Conservation (phyloP, 2,888 invertebrate species). For the Erpobdella octoculata region DNA sequence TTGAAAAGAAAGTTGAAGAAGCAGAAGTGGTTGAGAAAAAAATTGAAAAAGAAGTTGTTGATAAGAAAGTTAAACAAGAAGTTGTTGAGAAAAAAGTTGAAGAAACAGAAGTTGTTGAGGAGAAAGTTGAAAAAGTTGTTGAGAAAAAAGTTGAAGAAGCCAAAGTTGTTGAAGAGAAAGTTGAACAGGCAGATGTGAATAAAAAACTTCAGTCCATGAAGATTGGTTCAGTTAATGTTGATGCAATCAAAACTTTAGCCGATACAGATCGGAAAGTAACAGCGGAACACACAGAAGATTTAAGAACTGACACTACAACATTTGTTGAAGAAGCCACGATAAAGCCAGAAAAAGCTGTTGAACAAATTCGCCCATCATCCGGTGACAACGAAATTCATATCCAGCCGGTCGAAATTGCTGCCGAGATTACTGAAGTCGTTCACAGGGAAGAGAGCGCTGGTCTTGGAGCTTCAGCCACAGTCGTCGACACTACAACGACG, state of each 20-base stretch:
- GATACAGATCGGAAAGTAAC: too few relatives aligned
- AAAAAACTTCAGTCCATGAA: too few relatives aligned
- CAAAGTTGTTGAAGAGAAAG: not conserved
- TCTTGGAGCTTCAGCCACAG: not conserved
- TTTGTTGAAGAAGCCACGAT: not conserved
- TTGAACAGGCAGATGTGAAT: too few relatives aligned
- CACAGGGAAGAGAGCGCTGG: not conserved
- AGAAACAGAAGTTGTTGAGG: slow-evolving; percentile 11
- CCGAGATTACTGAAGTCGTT: not conserved
- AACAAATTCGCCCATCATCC: not conserved
- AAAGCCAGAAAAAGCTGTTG: not conserved
- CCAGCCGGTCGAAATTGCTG: not conserved
- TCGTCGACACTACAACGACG: not conserved
- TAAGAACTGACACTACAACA: too few relatives aligned
- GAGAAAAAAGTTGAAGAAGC: slow-evolving; percentile 8
- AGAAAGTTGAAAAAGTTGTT: not conserved
- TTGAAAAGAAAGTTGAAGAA: not conserved
- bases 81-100: not conserved
- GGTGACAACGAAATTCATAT: not conserved
- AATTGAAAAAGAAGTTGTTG: not conserved
- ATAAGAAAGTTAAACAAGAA: not conserved
- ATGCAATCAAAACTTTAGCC: too few relatives aligned
- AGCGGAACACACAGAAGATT: too few relatives aligned
- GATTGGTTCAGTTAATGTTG: too few relatives aligned
- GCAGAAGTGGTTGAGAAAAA: not conserved